These are phyloP conservation scores for Macropis europaea DNA, from an alignment of 2,888 invertebrate genomes.

Conservation along the genomic window DNA sequence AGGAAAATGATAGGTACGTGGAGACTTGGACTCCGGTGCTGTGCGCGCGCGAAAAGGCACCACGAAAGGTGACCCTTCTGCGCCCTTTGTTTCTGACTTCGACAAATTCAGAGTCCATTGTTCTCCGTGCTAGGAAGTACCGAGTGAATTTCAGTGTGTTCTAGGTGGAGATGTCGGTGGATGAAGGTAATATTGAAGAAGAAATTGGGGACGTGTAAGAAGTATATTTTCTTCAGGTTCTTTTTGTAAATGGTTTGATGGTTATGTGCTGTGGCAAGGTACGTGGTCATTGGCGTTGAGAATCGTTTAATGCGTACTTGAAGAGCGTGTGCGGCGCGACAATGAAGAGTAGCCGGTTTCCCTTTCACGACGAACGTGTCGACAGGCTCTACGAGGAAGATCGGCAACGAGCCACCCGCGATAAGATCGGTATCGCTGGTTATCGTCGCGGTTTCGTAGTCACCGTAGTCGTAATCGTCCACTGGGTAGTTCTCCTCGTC, in stretches of 20 bases:
- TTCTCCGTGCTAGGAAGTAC: neutral
- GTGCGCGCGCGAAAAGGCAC: constrained; percentile 3
- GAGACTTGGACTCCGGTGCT: neutral
- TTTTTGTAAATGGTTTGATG: too few relatives aligned
- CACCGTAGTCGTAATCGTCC: constrained; percentile 69
- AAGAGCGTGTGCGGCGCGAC: constrained; percentile 93
- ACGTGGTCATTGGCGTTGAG: too few relatives aligned
- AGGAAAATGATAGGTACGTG: constrained; percentile 24
- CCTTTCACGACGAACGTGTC: constrained; percentile 94
- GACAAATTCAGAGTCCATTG: constrained; percentile 7
- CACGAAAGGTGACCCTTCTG: neutral
- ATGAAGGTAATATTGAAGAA: too few relatives aligned
- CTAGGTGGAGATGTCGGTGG: too few relatives aligned
- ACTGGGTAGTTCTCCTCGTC: constrained; percentile 69
- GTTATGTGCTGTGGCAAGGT: too few relatives aligned
- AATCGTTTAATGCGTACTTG: constrained; percentile 80
- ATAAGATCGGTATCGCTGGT: constrained; percentile 69
- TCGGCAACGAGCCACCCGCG: constrained; percentile 87
- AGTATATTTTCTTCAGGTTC: neutral
- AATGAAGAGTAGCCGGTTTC: constrained; percentile 91
- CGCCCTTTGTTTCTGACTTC: constrained; percentile 15
- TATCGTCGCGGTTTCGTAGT: constrained; percentile 68
- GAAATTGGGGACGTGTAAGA: too few relatives aligned
- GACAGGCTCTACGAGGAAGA: constrained; percentile 92
- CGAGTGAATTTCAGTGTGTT: too few relatives aligned